Evolutionary conservation across 2,113 vertebrate genomes (phyloP).

Genomic region (Galemys pyrenaicus): DNA sequence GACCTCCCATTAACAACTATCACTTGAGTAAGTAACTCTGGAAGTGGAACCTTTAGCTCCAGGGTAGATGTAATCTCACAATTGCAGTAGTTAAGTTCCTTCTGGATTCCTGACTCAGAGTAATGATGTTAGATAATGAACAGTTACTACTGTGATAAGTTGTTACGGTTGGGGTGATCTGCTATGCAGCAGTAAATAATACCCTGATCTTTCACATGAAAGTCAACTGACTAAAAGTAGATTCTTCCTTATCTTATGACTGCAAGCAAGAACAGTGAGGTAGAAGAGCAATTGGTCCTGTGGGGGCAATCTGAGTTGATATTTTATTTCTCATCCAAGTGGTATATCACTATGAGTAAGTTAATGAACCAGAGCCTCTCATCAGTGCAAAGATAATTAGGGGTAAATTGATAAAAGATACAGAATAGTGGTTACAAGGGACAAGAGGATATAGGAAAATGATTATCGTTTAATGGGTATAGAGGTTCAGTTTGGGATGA

Average conservation of each 20-base stretch:
- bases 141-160: neutral
- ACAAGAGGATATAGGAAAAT: neutral
- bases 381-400: neutral
- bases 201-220: neutral
- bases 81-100: neutral
- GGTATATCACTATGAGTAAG: neutral
- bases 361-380: neutral
- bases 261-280: neutral
- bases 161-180: neutral
- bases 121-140: neutral
- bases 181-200: neutral
- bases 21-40: neutral
- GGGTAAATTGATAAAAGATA: neutral
- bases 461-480: neutral
- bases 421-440: neutral
- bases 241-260: neutral
- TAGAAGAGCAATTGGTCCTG: neutral
- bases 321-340: neutral
- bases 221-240: neutral
- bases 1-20: neutral
- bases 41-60: neutral
- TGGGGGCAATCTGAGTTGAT: neutral
- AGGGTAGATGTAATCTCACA: neutral
- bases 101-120: conserved; percentile 3
- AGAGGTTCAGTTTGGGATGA: neutral